Conservation (phyloP, 2,797 vertebrate species). For the Ctenopoma kingsleyae region DNA sequence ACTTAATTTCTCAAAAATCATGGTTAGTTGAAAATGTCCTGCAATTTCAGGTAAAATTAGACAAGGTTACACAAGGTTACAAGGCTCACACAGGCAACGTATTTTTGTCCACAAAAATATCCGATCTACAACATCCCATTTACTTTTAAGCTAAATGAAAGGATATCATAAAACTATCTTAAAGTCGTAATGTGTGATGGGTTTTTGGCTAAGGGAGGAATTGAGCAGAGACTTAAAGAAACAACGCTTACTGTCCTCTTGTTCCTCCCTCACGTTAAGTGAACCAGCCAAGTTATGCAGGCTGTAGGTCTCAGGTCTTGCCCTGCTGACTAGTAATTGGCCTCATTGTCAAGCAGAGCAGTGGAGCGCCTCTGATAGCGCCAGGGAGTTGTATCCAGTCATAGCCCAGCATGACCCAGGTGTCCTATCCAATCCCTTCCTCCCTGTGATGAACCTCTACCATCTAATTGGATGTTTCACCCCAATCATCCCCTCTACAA, state of each 20-base stretch:
- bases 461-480: slow-evolving; percentile 16
- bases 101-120: no score
- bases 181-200: no score
- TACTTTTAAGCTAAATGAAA: no score
- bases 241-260: neutral
- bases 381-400: neutral
- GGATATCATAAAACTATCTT: no score
- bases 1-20: no score
- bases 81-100: no score
- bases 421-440: slow-evolving; percentile 1
- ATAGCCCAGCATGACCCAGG: neutral
- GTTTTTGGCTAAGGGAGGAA: no score
- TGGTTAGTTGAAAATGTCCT: no score
- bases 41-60: no score
- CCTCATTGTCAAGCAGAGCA: slow-evolving; percentile 53
- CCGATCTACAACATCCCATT: no score
- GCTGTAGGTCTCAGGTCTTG: slow-evolving; percentile 1
- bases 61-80: no score
- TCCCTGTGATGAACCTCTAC: slow-evolving; percentile 5
- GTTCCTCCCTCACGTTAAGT: neutral
- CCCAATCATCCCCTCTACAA: slow-evolving; percentile 1
- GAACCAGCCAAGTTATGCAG: neutral
- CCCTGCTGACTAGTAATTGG: slow-evolving; percentile 23
- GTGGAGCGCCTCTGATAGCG: slow-evolving; percentile 13
- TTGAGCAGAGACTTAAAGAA: slow-evolving; percentile 1